phyloP scores from a whole-genome alignment of 2,888 invertebrate species.

The Eristalis arbustorum region DNA sequence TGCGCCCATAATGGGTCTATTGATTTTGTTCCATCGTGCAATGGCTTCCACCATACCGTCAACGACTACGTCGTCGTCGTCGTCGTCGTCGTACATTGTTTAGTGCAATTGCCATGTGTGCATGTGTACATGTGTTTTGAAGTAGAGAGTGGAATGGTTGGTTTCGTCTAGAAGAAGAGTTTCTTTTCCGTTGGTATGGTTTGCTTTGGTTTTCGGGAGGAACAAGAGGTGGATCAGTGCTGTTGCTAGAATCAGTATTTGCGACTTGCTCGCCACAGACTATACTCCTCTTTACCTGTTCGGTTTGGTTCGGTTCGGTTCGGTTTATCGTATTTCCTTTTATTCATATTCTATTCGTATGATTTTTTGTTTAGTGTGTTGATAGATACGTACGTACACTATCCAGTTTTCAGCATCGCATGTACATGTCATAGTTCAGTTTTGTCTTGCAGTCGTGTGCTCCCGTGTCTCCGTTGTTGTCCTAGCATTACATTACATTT shows the following conservation, averaged over 20 bases:
- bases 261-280: slow-evolving; percentile 34
- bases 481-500: slow-evolving; percentile 10
- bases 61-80: neutral
- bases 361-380: slow-evolving; percentile 42
- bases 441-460: slow-evolving; percentile 24
- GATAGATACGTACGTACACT: slow-evolving; percentile 43
- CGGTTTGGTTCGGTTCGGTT: slow-evolving; percentile 47
- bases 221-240: slow-evolving; percentile 45
- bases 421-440: slow-evolving; percentile 10
- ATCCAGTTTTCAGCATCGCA: slow-evolving; percentile 34
- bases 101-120: slow-evolving; percentile 62
- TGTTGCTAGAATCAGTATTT: slow-evolving; percentile 44
- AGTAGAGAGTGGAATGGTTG: slow-evolving; percentile 67
- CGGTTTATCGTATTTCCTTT: neutral
- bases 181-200: slow-evolving; percentile 39
- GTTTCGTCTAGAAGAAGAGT: slow-evolving; percentile 58
- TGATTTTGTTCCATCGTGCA: slow-evolving; percentile 68
- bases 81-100: neutral
- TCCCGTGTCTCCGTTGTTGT: slow-evolving; percentile 6
- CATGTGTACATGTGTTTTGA: slow-evolving; percentile 67
- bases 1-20: slow-evolving; percentile 63
- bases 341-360: neutral
- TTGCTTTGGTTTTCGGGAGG: slow-evolving; percentile 35
- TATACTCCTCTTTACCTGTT: slow-evolving; percentile 51
- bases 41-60: slow-evolving; percentile 64